Conservation (phyloP, 53 echinoderm and acorn worm genomes). For the Echinometra lucunter region DNA sequence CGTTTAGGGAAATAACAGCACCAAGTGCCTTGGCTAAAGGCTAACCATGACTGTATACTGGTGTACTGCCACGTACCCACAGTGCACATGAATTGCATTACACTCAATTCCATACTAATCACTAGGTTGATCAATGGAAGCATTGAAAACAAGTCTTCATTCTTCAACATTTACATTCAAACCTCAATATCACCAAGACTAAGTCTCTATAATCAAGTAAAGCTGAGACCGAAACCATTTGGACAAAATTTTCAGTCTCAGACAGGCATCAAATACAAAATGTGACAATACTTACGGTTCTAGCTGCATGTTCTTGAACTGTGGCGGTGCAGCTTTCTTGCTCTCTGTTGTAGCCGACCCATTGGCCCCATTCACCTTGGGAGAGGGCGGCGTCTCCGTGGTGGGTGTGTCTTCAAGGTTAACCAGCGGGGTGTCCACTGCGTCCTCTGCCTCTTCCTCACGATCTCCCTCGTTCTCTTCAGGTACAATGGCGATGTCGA, state of each 20-base stretch:
- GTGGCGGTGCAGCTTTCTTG: neutral
- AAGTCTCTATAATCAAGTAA: no score
- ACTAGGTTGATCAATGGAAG: no score
- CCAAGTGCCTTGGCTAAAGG: no score
- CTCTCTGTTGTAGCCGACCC: constrained; percentile 22
- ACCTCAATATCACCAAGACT: no score
- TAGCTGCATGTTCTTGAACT: constrained; percentile 77
- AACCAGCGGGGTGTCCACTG: constrained; percentile 56
- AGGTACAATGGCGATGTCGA: constrained; percentile 72
- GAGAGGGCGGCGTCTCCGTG: neutral
- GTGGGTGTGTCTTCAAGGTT: constrained; percentile 32
- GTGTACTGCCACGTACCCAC: no score
- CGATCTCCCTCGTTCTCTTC: constrained; percentile 70
- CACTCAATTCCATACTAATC: no score
- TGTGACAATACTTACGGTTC: constrained; percentile 76
- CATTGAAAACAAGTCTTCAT: no score
- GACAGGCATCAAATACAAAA: neutral
- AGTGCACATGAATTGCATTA: no score
- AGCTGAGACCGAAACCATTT: no score
- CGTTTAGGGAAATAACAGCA: no score
- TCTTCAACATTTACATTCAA: no score
- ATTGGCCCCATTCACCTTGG: constrained; percentile 58
- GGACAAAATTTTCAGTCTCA: neutral
- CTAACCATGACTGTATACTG: no score
- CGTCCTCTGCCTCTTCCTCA: constrained; percentile 31